phyloP scores from a whole-genome alignment of 2,888 invertebrate species.

The Melanotus villosus region DNA sequence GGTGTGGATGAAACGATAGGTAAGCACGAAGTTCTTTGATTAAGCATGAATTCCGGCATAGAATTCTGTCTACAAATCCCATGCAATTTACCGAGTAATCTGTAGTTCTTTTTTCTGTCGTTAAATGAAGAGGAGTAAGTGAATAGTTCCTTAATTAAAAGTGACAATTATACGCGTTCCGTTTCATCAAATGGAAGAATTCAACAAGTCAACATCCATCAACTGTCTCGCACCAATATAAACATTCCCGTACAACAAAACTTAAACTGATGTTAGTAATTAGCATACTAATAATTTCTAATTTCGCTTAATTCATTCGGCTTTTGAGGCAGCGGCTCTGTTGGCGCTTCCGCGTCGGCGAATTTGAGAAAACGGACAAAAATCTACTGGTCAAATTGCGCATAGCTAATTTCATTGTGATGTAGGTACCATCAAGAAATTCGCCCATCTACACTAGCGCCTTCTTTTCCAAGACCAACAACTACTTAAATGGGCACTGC shows the following conservation, averaged over 20 bases:
- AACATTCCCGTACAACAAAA: slow-evolving; percentile 27
- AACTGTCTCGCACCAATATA: slow-evolving; percentile 17
- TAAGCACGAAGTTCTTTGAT: slow-evolving; percentile 37
- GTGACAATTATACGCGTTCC: slow-evolving; percentile 32
- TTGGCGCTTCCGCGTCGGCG: slow-evolving; percentile 6
- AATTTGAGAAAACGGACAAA: slow-evolving; percentile 9
- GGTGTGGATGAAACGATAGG: slow-evolving; percentile 34
- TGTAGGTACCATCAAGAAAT: slow-evolving; percentile 38
- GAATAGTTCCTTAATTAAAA: slow-evolving; percentile 42
- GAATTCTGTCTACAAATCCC: slow-evolving; percentile 29
- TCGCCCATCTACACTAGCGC: slow-evolving; percentile 27
- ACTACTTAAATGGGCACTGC: not conserved
- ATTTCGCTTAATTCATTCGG: slow-evolving; percentile 23
- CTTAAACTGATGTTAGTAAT: slow-evolving; percentile 25
- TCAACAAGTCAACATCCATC: slow-evolving; percentile 27
- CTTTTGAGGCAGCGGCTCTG: slow-evolving; percentile 15
- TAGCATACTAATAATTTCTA: slow-evolving; percentile 32
- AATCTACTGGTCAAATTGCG: slow-evolving; percentile 25
- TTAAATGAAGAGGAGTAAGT: slow-evolving; percentile 29
- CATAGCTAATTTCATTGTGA: slow-evolving; percentile 47
- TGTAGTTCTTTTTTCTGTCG: slow-evolving; percentile 30
- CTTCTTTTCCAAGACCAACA: not conserved
- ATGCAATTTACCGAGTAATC: slow-evolving; percentile 39
- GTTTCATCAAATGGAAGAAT: slow-evolving; percentile 6
- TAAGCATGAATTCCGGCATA: slow-evolving; percentile 35